phyloP scores from a whole-genome alignment of 1,140 invertebrate genomes.

The Acyrthosiphon pisum region DNA sequence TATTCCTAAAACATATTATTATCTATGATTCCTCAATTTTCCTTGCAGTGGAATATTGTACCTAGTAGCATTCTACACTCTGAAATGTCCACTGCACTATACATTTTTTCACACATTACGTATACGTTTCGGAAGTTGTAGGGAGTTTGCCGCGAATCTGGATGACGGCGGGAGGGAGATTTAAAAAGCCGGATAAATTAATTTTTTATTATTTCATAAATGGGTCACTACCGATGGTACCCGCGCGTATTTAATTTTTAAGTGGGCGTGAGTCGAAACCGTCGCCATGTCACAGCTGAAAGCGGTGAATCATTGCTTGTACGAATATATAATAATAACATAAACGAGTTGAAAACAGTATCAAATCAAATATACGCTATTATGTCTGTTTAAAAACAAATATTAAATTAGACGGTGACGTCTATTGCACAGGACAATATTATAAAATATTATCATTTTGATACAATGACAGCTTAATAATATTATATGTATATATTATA shows the following conservation, averaged over 20 bases:
- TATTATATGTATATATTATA: neutral
- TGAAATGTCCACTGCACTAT: too few relatives aligned
- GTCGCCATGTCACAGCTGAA: neutral
- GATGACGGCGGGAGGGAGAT: neutral
- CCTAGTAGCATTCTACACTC: too few relatives aligned
- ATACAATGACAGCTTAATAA: neutral
- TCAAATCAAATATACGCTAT: neutral
- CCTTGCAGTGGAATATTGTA: too few relatives aligned
- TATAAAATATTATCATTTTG: neutral
- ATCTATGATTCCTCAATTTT: too few relatives aligned
- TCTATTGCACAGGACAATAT: neutral
- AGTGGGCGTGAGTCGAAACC: neutral
- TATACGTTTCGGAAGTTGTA: neutral
- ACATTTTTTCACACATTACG: neutral
- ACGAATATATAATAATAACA: neutral
- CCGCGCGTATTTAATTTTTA: neutral
- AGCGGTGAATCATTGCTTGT: neutral
- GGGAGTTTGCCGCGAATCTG: neutral
- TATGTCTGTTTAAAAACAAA: neutral
- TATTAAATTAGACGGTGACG: neutral
- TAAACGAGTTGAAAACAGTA: neutral
- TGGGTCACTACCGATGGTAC: neutral
- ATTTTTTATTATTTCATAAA: conserved; percentile 15
- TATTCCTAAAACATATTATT: too few relatives aligned
- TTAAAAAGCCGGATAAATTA: neutral